A percentile compares a stretch with the other conserved stretches of the same genome.
Evolutionary conservation across 2,113 vertebrate species (phyloP).

Genomic region (Leptobrachium ailaonicum): DNA sequence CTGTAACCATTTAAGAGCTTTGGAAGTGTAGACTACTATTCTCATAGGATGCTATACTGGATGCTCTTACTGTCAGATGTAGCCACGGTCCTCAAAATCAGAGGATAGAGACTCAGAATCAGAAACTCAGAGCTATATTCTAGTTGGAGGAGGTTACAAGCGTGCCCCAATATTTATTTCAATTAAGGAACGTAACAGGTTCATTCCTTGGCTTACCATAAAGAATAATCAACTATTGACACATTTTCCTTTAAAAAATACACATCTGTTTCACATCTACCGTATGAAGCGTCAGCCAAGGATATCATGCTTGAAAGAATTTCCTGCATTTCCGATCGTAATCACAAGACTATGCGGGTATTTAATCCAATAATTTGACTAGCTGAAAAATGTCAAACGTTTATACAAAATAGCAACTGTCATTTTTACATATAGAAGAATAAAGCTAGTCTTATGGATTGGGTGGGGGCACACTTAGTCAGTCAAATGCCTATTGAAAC

Average conservation of each 20-base stretch:
- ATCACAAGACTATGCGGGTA: neutral
- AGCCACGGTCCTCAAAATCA: slow-evolving; percentile 5
- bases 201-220: too few species aligned
- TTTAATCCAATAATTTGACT: too few species aligned
- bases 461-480: too few species aligned
- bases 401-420: too few species aligned
- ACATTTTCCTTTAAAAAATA: slow-evolving; percentile 13
- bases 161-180: neutral
- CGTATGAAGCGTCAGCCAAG: slow-evolving; percentile 19
- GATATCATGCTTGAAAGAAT: slow-evolving; percentile 20
- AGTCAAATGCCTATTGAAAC: too few species aligned
- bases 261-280: slow-evolving; percentile 43
- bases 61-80: slow-evolving; percentile 18
- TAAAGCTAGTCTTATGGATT: too few species aligned
- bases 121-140: neutral
- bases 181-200: neutral
- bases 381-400: too few species aligned
- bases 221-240: too few species aligned
- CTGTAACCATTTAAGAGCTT: slow-evolving; percentile 4
- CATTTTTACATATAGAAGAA: too few species aligned
- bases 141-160: too few species aligned
- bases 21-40: slow-evolving; percentile 23
- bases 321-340: slow-evolving; percentile 13
- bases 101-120: slow-evolving; percentile 6
- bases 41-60: slow-evolving; percentile 21